phyloP scores from a whole-genome alignment of 2,113 vertebrate genomes.

The Sisor rabdophorus region DNA sequence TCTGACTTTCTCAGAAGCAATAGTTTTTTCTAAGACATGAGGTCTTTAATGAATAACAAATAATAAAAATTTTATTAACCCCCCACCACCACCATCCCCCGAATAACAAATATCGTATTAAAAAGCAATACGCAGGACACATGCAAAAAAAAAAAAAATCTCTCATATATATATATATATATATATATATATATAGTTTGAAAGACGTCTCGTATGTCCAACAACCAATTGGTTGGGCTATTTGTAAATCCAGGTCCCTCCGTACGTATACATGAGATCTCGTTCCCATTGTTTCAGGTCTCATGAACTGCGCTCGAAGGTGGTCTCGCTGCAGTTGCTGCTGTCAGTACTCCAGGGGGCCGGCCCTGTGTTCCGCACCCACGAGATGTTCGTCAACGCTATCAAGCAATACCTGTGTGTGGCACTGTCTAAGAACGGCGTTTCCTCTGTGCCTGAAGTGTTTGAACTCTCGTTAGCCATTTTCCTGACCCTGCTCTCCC shows the following conservation, averaged over 20 bases:
- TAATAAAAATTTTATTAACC: no score
- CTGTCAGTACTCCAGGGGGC: constrained; percentile 93
- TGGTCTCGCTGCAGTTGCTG: constrained; percentile 92
- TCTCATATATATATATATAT: no score
- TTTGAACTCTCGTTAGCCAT: constrained; percentile 98
- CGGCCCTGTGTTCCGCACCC: constrained; percentile 89
- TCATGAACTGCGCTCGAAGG: constrained; percentile 92
- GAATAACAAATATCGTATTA: no score
- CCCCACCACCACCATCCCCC: no score
- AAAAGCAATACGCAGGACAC: no score
- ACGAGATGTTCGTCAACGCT: constrained; percentile 97
- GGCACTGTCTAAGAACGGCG: constrained; percentile 93
- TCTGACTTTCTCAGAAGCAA: no score
- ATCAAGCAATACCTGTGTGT: constrained; percentile 98
- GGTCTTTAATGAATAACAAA: not conserved
- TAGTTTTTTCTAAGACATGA: not conserved
- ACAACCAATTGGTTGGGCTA: no score
- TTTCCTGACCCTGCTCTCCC: constrained; percentile 92
- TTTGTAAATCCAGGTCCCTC: no score
- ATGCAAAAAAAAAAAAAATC: no score
- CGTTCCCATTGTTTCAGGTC: constrained; percentile 71
- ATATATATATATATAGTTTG: no score
- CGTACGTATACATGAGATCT: not conserved
- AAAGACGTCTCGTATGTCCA: no score
- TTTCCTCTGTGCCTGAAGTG: constrained; percentile 95